phyloP scores from a whole-genome alignment of 2,113 vertebrate species.

The Synchiropus splendidus region DNA sequence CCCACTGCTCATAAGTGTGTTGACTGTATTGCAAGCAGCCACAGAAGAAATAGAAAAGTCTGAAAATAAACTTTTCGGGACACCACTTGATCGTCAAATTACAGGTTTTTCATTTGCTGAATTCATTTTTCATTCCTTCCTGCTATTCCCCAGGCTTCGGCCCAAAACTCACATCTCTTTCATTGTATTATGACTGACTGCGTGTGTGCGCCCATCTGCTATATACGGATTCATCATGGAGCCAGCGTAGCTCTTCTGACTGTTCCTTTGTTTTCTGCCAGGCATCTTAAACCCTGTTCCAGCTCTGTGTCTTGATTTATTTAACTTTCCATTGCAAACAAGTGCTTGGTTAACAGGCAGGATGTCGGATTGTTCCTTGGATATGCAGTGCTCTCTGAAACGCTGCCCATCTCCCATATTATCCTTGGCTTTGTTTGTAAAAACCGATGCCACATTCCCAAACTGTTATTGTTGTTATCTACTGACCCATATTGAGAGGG shows the following conservation, averaged over 20 bases:
- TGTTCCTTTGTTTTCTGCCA: conserved; percentile 23
- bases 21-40: conserved; percentile 15
- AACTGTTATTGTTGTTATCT: conserved; percentile 13
- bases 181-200: conserved; percentile 47
- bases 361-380: conserved; percentile 12
- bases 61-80: conserved; percentile 35
- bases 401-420: conserved; percentile 26
- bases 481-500: conserved; percentile 25
- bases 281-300: conserved; percentile 9
- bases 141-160: conserved; percentile 16
- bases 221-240: conserved; percentile 18
- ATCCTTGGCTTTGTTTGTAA: conserved; percentile 21
- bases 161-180: conserved; percentile 26
- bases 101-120: conserved; percentile 21
- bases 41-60: conserved; percentile 20
- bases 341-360: conserved; percentile 33
- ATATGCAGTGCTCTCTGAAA: conserved; percentile 30
- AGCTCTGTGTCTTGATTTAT: conserved; percentile 22
- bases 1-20: conserved; percentile 14
- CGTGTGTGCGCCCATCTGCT: conserved; percentile 31
- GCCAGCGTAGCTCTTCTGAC: too few relatives aligned
- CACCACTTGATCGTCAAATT: conserved; percentile 27
- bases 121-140: conserved; percentile 16
- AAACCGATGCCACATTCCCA: conserved; percentile 12
- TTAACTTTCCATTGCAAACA: conserved; percentile 36